phyloP scores from a whole-genome alignment of 2,888 invertebrate species.

The Scotopteryx bipunctaria region DNA sequence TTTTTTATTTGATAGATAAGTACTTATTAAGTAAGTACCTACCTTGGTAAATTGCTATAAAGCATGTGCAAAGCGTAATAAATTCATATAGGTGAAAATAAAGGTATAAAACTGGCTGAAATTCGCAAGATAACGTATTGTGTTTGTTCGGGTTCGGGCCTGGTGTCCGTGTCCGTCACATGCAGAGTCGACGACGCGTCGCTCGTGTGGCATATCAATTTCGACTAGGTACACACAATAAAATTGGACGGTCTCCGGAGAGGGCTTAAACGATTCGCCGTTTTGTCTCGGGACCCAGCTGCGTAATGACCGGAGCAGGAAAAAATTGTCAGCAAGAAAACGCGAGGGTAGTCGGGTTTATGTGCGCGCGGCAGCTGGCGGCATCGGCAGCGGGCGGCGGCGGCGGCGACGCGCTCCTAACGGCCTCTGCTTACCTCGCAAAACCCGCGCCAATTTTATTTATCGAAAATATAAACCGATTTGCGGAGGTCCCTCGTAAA shows the following conservation, averaged over 20 bases:
- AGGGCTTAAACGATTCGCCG: conserved; percentile 84
- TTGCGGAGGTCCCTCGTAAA: conserved; percentile 81
- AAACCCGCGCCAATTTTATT: conserved; percentile 84
- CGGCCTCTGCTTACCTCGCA: conserved; percentile 82
- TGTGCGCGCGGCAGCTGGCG: conserved; percentile 77
- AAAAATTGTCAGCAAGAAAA: conserved; percentile 84
- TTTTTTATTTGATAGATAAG: too few species aligned
- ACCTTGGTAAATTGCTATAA: too few species aligned
- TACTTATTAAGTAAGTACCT: too few species aligned
- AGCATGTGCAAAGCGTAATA: too few species aligned
- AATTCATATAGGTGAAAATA: too few species aligned
- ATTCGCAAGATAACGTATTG: conserved; percentile 59
- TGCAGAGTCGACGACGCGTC: conserved; percentile 57
- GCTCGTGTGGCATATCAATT: conserved; percentile 80
- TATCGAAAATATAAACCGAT: conserved; percentile 84
- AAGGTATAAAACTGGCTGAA: conserved; percentile 37
- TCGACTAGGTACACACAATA: conserved; percentile 81
- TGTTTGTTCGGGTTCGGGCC: conserved; percentile 44
- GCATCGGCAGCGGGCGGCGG: conserved; percentile 46
- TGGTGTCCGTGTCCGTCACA: conserved; percentile 60
- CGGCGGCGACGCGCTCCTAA: conserved; percentile 76
- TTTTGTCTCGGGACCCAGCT: conserved; percentile 83
- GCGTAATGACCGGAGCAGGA: conserved; percentile 82
- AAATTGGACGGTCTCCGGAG: conserved; percentile 82
- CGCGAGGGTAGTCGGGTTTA: conserved; percentile 82